Evolutionary conservation across 2,113 vertebrate genomes (phyloP).

Genomic region (Craseonycteris thonglongyai): DNA sequence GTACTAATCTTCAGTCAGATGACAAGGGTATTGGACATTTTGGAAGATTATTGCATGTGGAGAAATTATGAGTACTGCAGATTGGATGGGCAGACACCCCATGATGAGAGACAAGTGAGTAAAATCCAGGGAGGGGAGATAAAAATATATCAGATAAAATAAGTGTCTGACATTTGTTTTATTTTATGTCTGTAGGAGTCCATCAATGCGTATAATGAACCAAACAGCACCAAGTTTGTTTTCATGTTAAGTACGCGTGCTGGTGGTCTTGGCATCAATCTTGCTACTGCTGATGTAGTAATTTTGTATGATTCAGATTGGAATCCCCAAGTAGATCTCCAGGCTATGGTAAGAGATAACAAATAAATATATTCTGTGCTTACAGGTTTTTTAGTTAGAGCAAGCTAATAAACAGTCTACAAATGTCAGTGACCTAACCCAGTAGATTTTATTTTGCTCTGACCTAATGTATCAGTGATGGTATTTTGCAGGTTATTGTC

Average conservation of each 20-base stretch:
- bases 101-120: constrained; percentile 95
- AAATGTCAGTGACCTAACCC: background rate
- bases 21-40: constrained; percentile 96
- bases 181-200: constrained; percentile 84
- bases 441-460: constrained; percentile 1
- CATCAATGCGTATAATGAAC: constrained; percentile 93
- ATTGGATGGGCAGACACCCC: constrained; percentile 95
- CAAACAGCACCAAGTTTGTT: constrained; percentile 93
- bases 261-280: constrained; percentile 96
- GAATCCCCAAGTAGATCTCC: constrained; percentile 99
- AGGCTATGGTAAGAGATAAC: constrained; percentile 90
- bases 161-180: background rate
- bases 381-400: background rate
- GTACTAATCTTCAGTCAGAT: constrained; percentile 98
- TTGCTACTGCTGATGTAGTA: constrained; percentile 97
- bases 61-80: constrained; percentile 94
- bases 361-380: background rate
- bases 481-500: background rate
- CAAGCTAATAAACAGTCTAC: background rate
- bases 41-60: constrained; percentile 99
- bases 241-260: constrained; percentile 99
- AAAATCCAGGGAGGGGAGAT: background rate
- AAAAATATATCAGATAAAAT: background rate
- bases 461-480: background rate
- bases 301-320: constrained; percentile 99